Base-by-base conservation (phyloP, 2,113 vertebrate genomes). In the Dascyllus trimaculatus region DNA sequence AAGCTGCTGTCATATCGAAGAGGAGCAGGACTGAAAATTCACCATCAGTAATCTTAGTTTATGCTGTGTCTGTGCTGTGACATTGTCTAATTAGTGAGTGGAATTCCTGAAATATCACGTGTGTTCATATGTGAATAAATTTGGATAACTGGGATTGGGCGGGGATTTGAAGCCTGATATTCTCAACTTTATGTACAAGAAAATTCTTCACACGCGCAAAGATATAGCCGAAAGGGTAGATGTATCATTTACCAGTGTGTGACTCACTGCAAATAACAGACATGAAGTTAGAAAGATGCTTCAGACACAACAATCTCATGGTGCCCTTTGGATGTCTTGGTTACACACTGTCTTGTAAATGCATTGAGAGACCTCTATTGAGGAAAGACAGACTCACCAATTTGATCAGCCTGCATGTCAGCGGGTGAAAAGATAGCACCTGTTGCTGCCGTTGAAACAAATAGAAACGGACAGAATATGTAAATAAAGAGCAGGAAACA, bases 401-500 rank as follows among this genome's bases (percentile, higher is more conserved):
- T 26, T 13, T 26, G 15, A 58, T 29, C 54, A n/a, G n/a, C 17
- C 10, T 51, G 60, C 18, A 32, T 63, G 52, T 74, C 53, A 57
- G 32, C 40, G 21, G 69, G 72, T 11, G 48, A 59, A 75, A 75
- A 83, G 58, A 32, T 52, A 25, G 13, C 72, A 88, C 81, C 78
- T 88, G 85, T 89, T 88, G 72, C 63, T 52, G n/a, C 6, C 2
- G 24, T 45, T 89, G 74, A 84, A 74, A 74, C 63, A 65, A 88
- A 91, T 57, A 69, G 40, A 85, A 56, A 77, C 40, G 45, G 91
- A 92, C 90, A 90, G 73, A 80, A 65, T 73, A 66, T 79, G 90
- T 92, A 92, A 92, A 92, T 87, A 89, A 91, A 89, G 73, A 77
- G 48, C 61, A 84, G 72, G 68, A 87, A 89, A 84, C 84, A 81